A percentile compares a stretch with the other conserved stretches of the same genome.
Evolutionary conservation across 2,888 invertebrate species (phyloP).

Genomic region (Melanargia galathea): DNA sequence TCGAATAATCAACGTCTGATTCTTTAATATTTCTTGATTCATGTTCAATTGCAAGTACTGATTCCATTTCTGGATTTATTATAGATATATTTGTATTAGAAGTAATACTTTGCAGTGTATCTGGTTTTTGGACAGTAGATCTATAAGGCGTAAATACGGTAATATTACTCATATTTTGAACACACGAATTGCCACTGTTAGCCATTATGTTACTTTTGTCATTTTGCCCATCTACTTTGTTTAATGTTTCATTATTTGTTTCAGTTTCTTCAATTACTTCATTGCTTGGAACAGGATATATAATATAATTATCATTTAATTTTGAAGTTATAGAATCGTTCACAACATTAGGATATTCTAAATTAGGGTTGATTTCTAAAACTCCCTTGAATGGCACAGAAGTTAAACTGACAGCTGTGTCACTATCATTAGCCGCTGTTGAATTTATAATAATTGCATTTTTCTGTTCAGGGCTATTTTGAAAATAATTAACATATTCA

Average conservation of each 20-base stretch:
- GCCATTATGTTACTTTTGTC: neutral
- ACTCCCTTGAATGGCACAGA: neutral
- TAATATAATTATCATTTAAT: neutral
- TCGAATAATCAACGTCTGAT: neutral
- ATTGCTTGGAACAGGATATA: neutral
- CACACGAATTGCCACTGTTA: neutral
- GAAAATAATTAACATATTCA: neutral
- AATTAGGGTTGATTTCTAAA: neutral
- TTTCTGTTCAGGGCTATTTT: neutral
- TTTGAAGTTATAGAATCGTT: neutral
- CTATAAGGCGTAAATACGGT: neutral
- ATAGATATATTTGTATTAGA: neutral
- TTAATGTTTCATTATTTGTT: neutral
- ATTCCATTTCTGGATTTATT: neutral
- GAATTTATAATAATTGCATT: neutral
- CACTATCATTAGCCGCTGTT: neutral
- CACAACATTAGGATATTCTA: neutral
- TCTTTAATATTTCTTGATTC: neutral
- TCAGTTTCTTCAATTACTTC: neutral
- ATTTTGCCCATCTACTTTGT: neutral
- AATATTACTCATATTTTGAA: neutral
- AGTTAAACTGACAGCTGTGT: too few relatives aligned
- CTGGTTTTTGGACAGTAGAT: too few relatives aligned
- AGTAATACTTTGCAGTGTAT: too few relatives aligned
- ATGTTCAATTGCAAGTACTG: neutral